Base-by-base conservation (phyloP, 2,888 invertebrate genomes). In the Crocallis elinguaria region DNA sequence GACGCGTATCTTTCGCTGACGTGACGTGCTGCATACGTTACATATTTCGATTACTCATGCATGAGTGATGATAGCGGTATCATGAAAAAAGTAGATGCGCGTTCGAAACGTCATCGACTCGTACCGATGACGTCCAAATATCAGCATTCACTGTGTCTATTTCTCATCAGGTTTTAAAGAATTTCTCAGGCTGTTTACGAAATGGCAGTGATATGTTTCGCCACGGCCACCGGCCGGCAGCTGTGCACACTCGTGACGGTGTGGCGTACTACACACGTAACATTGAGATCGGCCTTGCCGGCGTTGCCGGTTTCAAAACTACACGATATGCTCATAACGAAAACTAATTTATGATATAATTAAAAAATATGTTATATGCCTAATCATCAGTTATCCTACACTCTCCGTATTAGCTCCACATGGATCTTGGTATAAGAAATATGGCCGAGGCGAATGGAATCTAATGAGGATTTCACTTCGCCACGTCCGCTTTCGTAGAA, bases 211-310 rank as follows among this genome's bases (percentile, higher is more conserved):
- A 70, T 67, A 65, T 60, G 49, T 57, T 73, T 69, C 57, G 66
- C 62, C 64, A 73, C 67, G 74, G 73, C 71, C 70, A 66, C 71
- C 63, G 67, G 67, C 65, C 69, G 67, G 66, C 83, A 77, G 73
- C 78, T 82, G 82, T 66, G 70, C 69, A 79, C 67, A 79, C 76
- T 69, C 57, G 54, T 58, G 56, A 72, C 56, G 33, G 46, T 33
- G 64, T 60, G 59, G 59, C 57, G 66, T 69, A 76, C 63, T 72
- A 71, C 69, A 67, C 69, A 69, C 72, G 79, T 83, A 82, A 79
- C 86, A 87, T 86, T 85, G 83, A 82, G 65, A 73, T 69, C 82
- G 88, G 85, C 88, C 87, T 90, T 87, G 86, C 71, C 55, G 81
- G 75, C 70, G 80, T 80, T 85, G 80, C 76, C 73, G 75, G 64